Evolutionary conservation across 2,888 invertebrate species (phyloP).

Genomic region (Ramazzottius varieornatus): DNA sequence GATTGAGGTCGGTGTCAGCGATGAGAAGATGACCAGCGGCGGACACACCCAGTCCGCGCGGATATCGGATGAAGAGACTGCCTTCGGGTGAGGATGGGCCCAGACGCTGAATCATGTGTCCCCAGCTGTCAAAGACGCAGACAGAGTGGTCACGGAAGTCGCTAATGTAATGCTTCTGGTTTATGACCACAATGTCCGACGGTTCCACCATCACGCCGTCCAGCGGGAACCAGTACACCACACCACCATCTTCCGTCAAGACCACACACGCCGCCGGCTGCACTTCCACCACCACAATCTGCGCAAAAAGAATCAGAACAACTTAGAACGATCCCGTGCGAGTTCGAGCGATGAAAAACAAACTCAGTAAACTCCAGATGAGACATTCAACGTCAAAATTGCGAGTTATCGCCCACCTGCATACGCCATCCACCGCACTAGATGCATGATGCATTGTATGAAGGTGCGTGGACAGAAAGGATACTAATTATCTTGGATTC

Average conservation of each 20-base stretch:
- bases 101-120: background rate
- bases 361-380: too few relatives aligned
- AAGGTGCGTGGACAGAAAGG: too few relatives aligned
- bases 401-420: too few relatives aligned
- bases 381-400: too few relatives aligned
- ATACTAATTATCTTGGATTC: too few relatives aligned
- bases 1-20: background rate
- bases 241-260: background rate
- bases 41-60: background rate
- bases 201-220: background rate
- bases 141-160: background rate
- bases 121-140: conserved; percentile 2
- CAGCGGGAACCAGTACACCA: background rate
- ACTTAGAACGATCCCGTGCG: too few relatives aligned
- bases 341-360: too few relatives aligned
- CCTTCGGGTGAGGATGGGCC: background rate
- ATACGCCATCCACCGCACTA: too few relatives aligned
- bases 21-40: background rate
- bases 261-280: background rate
- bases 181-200: background rate
- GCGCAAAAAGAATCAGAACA: background rate
- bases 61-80: background rate
- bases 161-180: background rate
- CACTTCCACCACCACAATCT: background rate
- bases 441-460: too few relatives aligned